Base-by-base conservation (phyloP, 2,113 vertebrate genomes). In the Elephantulus edwardii region DNA sequence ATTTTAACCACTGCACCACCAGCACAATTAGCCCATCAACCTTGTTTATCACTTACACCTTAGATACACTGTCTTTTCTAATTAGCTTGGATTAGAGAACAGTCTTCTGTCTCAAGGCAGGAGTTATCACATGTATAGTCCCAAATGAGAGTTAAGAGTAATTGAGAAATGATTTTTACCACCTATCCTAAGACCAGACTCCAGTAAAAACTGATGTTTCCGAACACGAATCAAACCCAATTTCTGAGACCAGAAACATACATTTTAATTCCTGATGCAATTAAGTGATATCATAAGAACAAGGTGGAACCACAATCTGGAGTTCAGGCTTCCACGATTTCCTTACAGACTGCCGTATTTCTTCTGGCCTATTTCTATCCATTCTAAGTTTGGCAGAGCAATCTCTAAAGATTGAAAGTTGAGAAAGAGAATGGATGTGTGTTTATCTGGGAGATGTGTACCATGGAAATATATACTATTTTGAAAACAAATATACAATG, bases 401-500 rank as follows among this genome's bases (percentile, higher is more conserved):
- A 42, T n/a, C 28, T 35, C 11, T 19, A 77, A 20, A 16, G 30
- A 83, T 76, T 64, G 70, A 86, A 50, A 16, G 33, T 80, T 60
- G 54, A 42, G 50, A 40, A 26, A 26, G 30, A 26, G 42, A 82
- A 20, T 38, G 38, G 14, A 42, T 85, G 26, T 56, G 3, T 75
- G 64, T 16, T 50, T 50, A 56, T 56, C 42, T 79, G 64, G 76
- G 40, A 88, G 70, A 44, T 54, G 19, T 54, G 26, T 72, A 83
- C 22, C 50, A 90, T 0, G 48, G 84, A 80, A 56, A 79, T 19
- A 78, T 8, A 82, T 3, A 82, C n/a, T 70, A 44, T 83, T 95
- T 88, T 60, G 66, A 84, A 92, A 78, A 87, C 35, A 85, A 83
- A 90, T 35, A 5, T 14, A 56, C 30, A 40, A 71, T 13, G n/a